Conservation (phyloP, 2,113 vertebrate species). For the Scalopus aquaticus region DNA sequence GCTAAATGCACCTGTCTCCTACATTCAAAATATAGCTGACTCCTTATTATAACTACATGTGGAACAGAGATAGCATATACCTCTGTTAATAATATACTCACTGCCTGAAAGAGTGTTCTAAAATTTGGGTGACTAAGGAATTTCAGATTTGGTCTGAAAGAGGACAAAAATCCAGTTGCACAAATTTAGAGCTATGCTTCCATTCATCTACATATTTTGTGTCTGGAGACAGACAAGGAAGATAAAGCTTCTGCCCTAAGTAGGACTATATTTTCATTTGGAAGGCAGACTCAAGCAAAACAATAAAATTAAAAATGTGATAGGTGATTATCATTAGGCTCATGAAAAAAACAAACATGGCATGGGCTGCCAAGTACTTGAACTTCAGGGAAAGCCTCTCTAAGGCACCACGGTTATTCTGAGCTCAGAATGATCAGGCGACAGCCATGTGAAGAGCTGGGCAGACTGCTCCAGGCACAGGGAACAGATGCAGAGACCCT, state of each 20-base stretch:
- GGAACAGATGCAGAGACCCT: neutral
- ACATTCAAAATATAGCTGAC: neutral
- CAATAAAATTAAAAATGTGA: neutral
- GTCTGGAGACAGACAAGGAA: neutral
- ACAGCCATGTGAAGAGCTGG: neutral
- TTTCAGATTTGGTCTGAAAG: constrained; percentile 14
- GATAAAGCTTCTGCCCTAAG: neutral
- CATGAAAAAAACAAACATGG: neutral
- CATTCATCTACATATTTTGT: neutral
- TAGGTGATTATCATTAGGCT: neutral
- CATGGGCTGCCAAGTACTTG: neutral
- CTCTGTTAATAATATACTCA: neutral
- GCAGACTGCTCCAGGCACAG: too few species aligned
- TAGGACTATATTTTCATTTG: neutral
- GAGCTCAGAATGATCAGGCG: neutral
- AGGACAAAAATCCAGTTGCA: neutral
- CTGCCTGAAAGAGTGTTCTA: neutral
- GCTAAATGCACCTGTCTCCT: too few species aligned
- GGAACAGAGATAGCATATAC: neutral
- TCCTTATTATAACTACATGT: neutral
- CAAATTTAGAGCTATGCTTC: neutral
- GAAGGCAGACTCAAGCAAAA: neutral
- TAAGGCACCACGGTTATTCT: neutral
- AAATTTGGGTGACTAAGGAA: constrained; percentile 26
- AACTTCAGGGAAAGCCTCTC: neutral